These are phyloP conservation scores for Colossoma macropomum DNA, from an alignment of 2,113 vertebrate genomes.

Conservation along the genomic window DNA sequence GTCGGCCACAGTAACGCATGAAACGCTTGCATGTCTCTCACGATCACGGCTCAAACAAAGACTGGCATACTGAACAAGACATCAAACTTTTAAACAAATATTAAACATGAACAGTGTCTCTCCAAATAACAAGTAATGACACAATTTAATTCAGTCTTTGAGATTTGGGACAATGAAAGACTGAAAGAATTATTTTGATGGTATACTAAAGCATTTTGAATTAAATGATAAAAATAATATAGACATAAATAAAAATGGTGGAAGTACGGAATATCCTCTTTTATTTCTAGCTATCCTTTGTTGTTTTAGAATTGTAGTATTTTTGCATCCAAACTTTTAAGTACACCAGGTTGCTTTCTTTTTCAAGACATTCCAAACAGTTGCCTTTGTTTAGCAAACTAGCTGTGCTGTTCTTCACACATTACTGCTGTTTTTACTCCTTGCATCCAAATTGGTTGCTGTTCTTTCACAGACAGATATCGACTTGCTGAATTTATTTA, in stretches of 20 bases:
- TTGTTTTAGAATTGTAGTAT: neutral
- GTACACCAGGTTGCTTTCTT: neutral
- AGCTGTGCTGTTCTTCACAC: neutral
- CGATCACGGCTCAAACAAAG: neutral
- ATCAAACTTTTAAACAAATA: neutral
- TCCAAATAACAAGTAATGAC: neutral
- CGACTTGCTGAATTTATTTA: neutral
- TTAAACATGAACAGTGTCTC: neutral
- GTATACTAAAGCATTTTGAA: neutral
- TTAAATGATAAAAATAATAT: neutral
- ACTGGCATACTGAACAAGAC: neutral
- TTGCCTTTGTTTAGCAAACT: neutral
- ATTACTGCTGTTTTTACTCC: neutral
- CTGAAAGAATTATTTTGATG: too few relatives aligned
- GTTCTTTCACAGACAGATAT: neutral
- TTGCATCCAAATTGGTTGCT: neutral
- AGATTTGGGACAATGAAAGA: neutral
- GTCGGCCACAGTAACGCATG: slow-evolving; percentile 16
- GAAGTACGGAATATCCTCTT: too few relatives aligned
- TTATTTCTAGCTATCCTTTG: neutral
- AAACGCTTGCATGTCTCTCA: slow-evolving; percentile 6
- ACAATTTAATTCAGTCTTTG: neutral
- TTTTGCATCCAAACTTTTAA: neutral
- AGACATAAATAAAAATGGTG: neutral
- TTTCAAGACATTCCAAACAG: neutral